phyloP scores from a whole-genome alignment of 2,888 invertebrate species.

The Drosophila anomelani region DNA sequence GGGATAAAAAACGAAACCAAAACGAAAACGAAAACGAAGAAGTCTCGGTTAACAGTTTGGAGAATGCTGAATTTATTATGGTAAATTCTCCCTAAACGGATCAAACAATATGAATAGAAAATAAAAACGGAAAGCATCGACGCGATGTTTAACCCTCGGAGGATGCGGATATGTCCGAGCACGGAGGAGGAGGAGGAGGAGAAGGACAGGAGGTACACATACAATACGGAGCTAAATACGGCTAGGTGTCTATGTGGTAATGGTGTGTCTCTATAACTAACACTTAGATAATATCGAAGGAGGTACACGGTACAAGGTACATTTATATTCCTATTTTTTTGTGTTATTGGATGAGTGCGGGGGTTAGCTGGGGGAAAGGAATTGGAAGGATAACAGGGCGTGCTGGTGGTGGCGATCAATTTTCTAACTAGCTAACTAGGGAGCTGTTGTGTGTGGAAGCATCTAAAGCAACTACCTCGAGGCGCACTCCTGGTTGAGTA shows the following conservation, averaged over 20 bases:
- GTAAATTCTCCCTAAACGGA: constrained; percentile 23
- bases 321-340: constrained; percentile 1
- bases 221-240: constrained; percentile 23
- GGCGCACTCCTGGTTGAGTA: constrained; percentile 90
- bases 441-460: constrained; percentile 1
- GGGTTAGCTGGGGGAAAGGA: constrained; percentile 23
- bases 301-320: constrained; percentile 28
- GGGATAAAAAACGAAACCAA: constrained; percentile 33
- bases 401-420: constrained; percentile 20
- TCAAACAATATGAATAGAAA: constrained; percentile 23
- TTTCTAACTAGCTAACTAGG: constrained; percentile 8
- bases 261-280: constrained; percentile 26
- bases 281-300: constrained; percentile 39
- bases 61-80: constrained; percentile 39
- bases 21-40: constrained; percentile 41
- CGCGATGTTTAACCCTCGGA: neutral
- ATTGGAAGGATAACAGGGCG: constrained; percentile 10
- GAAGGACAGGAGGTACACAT: neutral
- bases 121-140: constrained; percentile 4
- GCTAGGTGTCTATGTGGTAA: constrained; percentile 23
- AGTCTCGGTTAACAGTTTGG: constrained; percentile 43
- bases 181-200: neutral
- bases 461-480: constrained; percentile 86
- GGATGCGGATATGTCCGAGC: constrained; percentile 12
- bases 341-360: constrained; percentile 43